A percentile compares a stretch with the other conserved stretches of the same genome.
These are phyloP conservation scores for Drosophila kohkoa DNA, from an alignment of 1,140 invertebrate species.

Conservation along the genomic window DNA sequence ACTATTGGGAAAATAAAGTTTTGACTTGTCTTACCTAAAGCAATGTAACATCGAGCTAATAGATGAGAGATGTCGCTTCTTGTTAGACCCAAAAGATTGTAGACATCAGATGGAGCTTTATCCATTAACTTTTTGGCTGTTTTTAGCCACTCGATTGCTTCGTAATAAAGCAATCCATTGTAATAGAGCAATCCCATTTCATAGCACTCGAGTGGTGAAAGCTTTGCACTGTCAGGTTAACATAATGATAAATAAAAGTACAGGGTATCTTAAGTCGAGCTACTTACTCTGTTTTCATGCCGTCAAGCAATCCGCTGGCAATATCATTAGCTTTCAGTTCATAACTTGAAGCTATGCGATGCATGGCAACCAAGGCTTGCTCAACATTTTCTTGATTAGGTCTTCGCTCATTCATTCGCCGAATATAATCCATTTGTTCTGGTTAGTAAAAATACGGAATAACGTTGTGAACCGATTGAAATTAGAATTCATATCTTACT, in stretches of 20 bases:
- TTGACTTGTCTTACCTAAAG: slow-evolving; percentile 20
- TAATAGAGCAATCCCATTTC: slow-evolving; percentile 32
- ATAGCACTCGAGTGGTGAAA: slow-evolving; percentile 53
- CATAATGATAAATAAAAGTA: not conserved
- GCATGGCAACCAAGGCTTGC: slow-evolving; percentile 95
- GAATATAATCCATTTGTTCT: slow-evolving; percentile 88
- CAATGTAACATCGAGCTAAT: slow-evolving; percentile 3
- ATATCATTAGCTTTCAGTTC: slow-evolving; percentile 93
- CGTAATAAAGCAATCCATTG: not conserved
- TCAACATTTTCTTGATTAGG: slow-evolving; percentile 93
- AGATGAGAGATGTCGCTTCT: slow-evolving; percentile 20
- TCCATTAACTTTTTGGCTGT: not conserved
- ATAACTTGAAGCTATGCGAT: slow-evolving; percentile 97
- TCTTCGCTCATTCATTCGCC: slow-evolving; percentile 87
- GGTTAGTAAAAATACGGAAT: not conserved
- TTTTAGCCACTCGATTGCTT: slow-evolving; percentile 12
- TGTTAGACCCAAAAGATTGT: slow-evolving; percentile 9
- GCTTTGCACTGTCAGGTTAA: slow-evolving; percentile 14
- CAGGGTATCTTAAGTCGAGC: not conserved
- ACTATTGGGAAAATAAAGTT: not conserved
- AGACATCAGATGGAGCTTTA: not conserved
- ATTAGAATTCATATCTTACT: slow-evolving; percentile 82
- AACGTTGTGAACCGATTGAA: not conserved
- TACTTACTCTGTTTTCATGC: slow-evolving; percentile 90
- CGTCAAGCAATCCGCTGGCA: slow-evolving; percentile 93